phyloP scores from a whole-genome alignment of 2,113 vertebrate genomes.

The Alexandromys fortis region DNA sequence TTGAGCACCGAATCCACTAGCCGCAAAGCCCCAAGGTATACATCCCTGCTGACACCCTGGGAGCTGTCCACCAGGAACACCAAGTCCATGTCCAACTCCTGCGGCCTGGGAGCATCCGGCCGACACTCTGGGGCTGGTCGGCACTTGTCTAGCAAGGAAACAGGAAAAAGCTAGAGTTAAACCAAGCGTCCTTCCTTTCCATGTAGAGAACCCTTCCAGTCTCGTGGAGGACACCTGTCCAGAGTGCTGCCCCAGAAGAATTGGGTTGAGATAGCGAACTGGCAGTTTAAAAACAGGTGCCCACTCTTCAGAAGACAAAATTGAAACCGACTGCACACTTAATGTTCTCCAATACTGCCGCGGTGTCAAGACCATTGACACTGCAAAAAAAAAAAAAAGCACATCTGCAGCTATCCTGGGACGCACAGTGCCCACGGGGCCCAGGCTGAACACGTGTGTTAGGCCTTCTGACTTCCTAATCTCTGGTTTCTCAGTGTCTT shows the following conservation, averaged over 20 bases:
- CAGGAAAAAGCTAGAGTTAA: background rate
- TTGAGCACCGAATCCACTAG: slow-evolving; percentile 88
- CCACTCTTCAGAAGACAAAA: slow-evolving; percentile 7
- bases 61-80: slow-evolving; percentile 90
- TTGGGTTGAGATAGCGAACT: fast-evolving
- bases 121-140: slow-evolving; percentile 80
- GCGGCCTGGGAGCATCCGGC: slow-evolving; percentile 51
- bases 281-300: background rate
- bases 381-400: too few species aligned
- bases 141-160: slow-evolving; percentile 88
- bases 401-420: background rate
- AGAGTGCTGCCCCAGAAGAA: background rate
- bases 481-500: background rate
- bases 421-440: fast-evolving
- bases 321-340: background rate
- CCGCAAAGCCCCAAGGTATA: slow-evolving; percentile 85
- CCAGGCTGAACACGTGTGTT: background rate
- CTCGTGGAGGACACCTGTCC: fast-evolving
- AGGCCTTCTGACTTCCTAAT: background rate
- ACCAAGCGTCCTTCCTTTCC: background rate
- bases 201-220: background rate
- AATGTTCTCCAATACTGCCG: background rate
- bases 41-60: slow-evolving; percentile 80
- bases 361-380: background rate
- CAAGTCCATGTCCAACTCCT: slow-evolving; percentile 88